Percentiles rank a stretch among this genome's conserved stretches.
These are phyloP conservation scores for Anguilla marmorata DNA, from an alignment of 2,797 vertebrate species.

Conservation along the genomic window DNA sequence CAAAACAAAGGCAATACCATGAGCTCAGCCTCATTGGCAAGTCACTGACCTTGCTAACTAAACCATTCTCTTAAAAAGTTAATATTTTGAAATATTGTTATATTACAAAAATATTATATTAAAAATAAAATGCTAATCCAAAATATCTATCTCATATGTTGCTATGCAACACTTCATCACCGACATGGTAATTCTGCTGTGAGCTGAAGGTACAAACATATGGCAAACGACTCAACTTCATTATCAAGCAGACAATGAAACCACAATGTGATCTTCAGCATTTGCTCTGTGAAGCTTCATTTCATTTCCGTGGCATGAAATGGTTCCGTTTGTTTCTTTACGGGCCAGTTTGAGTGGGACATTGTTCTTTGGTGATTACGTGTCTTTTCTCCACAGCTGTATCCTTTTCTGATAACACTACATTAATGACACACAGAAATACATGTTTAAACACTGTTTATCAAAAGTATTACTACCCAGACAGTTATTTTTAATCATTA, in stretches of 20 bases:
- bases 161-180: neutral
- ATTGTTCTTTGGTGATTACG: neutral
- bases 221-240: neutral
- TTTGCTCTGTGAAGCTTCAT: neutral
- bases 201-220: neutral
- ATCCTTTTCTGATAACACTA: neutral
- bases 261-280: neutral
- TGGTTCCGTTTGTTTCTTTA: neutral
- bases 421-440: neutral
- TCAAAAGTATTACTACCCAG: neutral
- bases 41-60: constrained; percentile 4
- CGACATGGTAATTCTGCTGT: neutral
- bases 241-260: neutral
- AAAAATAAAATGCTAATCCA: neutral
- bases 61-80: neutral
- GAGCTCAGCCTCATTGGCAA: neutral
- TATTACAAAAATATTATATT: neutral
- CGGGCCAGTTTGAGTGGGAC: neutral
- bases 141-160: neutral
- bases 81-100: neutral
- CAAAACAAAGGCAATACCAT: constrained; percentile 3
- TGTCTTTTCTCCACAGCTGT: neutral
- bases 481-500: neutral
- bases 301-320: neutral
- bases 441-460: neutral